Evolutionary conservation across 2,113 vertebrate species (phyloP).

Genomic region (Emydura subglobosa): DNA sequence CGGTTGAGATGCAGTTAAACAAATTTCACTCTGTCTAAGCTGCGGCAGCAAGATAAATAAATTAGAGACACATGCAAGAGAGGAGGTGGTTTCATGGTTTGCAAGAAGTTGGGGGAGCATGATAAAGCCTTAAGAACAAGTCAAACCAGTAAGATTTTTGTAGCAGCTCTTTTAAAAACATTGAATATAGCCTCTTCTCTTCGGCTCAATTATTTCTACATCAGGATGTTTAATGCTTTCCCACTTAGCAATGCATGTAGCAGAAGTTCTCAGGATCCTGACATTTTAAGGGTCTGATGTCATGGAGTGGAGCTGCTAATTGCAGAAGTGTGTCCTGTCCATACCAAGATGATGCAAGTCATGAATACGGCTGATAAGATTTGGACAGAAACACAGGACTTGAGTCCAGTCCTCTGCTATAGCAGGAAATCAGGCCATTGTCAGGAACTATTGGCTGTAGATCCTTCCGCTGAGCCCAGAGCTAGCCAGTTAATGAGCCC

Average conservation of each 20-base stretch:
- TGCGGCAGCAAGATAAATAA: not conserved
- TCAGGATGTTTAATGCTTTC: not conserved
- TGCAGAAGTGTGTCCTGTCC: accelerated
- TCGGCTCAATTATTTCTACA: not conserved
- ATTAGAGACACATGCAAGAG: not conserved
- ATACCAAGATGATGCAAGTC: not conserved
- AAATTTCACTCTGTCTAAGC: not conserved
- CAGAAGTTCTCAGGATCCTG: not conserved
- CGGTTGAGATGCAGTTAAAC: not conserved
- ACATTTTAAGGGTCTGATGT: not conserved
- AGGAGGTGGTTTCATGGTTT: not conserved
- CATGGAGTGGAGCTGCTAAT: not conserved
- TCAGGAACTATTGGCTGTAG: not conserved
- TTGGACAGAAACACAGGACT: not conserved
- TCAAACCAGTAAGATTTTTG: not conserved
- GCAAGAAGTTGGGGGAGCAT: not conserved
- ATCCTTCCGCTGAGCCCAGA: not conserved
- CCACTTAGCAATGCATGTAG: not conserved
- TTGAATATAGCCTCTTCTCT: not conserved
- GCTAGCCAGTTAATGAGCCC: not conserved
- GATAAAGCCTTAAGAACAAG: not conserved
- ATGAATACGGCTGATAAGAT: not conserved
- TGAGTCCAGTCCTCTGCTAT: not conserved
- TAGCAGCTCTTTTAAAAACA: not conserved
- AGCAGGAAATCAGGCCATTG: not conserved